phyloP scores from a whole-genome alignment of 2,888 invertebrate genomes.

The Plagiodera versicolora region DNA sequence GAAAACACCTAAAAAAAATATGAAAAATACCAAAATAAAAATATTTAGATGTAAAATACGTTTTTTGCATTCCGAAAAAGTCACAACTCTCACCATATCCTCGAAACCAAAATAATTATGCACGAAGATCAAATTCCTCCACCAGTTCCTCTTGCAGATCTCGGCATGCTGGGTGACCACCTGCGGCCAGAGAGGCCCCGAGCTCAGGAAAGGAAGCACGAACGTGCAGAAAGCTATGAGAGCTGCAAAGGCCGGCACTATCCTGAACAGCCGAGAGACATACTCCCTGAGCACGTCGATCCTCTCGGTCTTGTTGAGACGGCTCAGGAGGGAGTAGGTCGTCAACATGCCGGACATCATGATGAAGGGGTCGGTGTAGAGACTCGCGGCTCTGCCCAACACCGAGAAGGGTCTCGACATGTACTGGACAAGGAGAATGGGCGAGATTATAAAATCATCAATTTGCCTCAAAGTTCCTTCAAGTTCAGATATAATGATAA shows the following conservation, averaged over 20 bases:
- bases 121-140: constrained; percentile 70
- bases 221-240: constrained; percentile 67
- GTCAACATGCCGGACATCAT: constrained; percentile 70
- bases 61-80: too few relatives aligned
- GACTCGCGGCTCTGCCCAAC: constrained; percentile 67
- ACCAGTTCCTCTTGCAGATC: constrained; percentile 70
- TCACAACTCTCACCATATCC: constrained; percentile 66
- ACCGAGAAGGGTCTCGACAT: constrained; percentile 68
- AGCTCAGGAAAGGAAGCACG: constrained; percentile 63
- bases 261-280: constrained; percentile 63
- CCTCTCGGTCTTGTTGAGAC: constrained; percentile 58
- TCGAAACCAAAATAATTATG: constrained; percentile 74
- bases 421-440: too few relatives aligned
- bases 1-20: too few relatives aligned
- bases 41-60: too few relatives aligned
- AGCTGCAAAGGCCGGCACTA: constrained; percentile 66
- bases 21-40: too few relatives aligned
- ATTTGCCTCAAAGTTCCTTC: too few relatives aligned
- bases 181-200: constrained; percentile 71
- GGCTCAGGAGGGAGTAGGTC: constrained; percentile 64
- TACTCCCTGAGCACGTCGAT: constrained; percentile 65
- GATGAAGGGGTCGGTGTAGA: constrained; percentile 73
- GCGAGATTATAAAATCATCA: too few relatives aligned
- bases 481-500: too few relatives aligned
- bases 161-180: constrained; percentile 69